phyloP scores from a whole-genome alignment of 2,113 vertebrate species.

The Pimephales promelas region DNA sequence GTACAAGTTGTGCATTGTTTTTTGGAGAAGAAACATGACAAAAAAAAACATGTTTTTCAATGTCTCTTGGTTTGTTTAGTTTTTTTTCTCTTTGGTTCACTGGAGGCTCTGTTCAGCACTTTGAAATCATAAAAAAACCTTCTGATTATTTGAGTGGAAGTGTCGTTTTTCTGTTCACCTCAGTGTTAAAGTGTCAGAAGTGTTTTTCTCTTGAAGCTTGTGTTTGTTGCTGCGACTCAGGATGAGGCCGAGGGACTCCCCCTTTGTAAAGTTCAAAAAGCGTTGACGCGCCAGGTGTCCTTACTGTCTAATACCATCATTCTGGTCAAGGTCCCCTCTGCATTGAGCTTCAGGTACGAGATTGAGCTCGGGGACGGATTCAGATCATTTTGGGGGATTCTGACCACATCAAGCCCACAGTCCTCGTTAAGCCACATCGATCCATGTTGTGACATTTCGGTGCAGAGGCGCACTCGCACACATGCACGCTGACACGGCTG shows the following conservation, averaged over 20 bases:
- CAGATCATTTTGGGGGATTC: constrained; percentile 59
- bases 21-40: constrained; percentile 73
- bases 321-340: constrained; percentile 37
- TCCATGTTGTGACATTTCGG: constrained; percentile 77
- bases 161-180: constrained; percentile 63
- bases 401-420: constrained; percentile 75
- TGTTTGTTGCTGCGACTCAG: constrained; percentile 21
- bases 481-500: constrained; percentile 43
- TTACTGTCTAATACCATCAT: background rate
- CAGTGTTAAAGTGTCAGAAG: constrained; percentile 29
- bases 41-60: constrained; percentile 74
- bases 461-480: constrained; percentile 61
- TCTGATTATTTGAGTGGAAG: constrained; percentile 74
- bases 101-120: constrained; percentile 85
- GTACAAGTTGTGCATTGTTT: constrained; percentile 81
- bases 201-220: constrained; percentile 44
- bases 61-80: constrained; percentile 75
- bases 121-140: constrained; percentile 83
- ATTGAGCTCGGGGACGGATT: constrained; percentile 59
- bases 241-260: constrained; percentile 25
- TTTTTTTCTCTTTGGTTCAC: constrained; percentile 78
- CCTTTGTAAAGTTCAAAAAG: constrained; percentile 26
- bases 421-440: constrained; percentile 80
- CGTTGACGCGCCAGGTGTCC: background rate
- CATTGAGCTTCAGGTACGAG: constrained; percentile 52